Evolutionary conservation across 1,140 invertebrate species (phyloP), one percentile per base, ranked within the genome.

Genomic region (Thaumetopoea pityocampa): DNA sequence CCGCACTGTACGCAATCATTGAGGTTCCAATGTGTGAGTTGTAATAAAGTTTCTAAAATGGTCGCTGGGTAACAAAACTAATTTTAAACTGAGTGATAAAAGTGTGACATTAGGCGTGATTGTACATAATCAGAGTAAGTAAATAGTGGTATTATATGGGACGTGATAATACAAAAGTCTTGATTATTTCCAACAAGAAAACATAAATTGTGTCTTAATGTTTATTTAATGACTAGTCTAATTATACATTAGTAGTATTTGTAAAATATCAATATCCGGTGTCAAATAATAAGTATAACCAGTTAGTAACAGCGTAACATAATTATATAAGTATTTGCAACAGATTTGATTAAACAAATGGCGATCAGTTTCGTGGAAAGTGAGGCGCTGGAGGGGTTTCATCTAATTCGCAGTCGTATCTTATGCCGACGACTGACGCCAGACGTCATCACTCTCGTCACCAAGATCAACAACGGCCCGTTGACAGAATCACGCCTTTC

Each of bases 401-500:
- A 16, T 16, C 18, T 33, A 6, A 11, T 19, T 40, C 23, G 32
- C 19, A 20, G 23, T 23, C 23, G 27, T 24, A 30, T 16, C 29
- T 11, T 50, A 22, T 23, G 28, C 11, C 30, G 38, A 35, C 40
- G 29, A 37, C 19, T 58, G 60, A 64, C 53, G 32, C 37, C 50
- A 67, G 53, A 66, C 74, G 74, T 79, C 74, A 73, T 47, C 19
- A 16, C 16, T 35, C 55, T 57, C 73, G 73, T 77, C 71, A 74
- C 63, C 33, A 35, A 36, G 36, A 55, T 55, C 58, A 64, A 69
- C n/a, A n/a, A n/a, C n/a, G n/a, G n/a, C n/a, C n/a, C n/a, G n/a
- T n/a, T n/a, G n/a, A n/a, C 43, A 46, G 64, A 66, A 70, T 74
- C 60, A 63, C 60, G 51, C 61, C 55, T 61, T 58, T 69, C 67